These are phyloP conservation scores for Pithys albifrons DNA, from an alignment of 2,113 vertebrate genomes.

Conservation along the genomic window DNA sequence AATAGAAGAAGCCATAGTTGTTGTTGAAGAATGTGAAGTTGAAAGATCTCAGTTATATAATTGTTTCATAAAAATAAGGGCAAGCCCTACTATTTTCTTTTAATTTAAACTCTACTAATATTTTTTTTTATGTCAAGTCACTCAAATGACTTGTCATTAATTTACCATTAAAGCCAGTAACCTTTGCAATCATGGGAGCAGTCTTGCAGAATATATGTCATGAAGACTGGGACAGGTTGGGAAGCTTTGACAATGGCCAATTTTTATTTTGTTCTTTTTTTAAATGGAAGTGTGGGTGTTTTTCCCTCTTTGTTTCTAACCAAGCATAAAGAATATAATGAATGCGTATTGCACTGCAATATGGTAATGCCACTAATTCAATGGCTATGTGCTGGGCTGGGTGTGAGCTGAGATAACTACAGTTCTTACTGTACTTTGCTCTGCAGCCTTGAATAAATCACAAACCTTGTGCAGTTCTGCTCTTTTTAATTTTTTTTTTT, in stretches of 20 bases:
- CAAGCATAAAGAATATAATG: neutral
- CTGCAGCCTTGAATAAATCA: neutral
- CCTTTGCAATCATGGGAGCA: neutral
- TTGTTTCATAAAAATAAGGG: neutral
- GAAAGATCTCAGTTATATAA: neutral
- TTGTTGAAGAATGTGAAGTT: neutral
- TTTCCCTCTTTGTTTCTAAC: neutral
- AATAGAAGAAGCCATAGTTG: neutral
- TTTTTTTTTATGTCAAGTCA: neutral
- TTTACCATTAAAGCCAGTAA: neutral
- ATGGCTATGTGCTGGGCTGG: neutral
- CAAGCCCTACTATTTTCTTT: neutral
- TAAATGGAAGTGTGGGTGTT: neutral
- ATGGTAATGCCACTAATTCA: neutral
- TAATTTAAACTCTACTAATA: neutral
- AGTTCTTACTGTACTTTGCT: neutral
- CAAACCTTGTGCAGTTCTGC: neutral
- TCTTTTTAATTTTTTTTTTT: neutral
- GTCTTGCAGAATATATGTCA: neutral
- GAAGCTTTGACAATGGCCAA: neutral
- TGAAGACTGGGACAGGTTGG: neutral
- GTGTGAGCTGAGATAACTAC: neutral
- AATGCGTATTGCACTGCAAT: accelerated
- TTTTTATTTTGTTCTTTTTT: neutral
- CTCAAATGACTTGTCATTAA: neutral